Base-by-base conservation (phyloP, 2,888 invertebrate genomes). In the Polydrusus tereticollis region DNA sequence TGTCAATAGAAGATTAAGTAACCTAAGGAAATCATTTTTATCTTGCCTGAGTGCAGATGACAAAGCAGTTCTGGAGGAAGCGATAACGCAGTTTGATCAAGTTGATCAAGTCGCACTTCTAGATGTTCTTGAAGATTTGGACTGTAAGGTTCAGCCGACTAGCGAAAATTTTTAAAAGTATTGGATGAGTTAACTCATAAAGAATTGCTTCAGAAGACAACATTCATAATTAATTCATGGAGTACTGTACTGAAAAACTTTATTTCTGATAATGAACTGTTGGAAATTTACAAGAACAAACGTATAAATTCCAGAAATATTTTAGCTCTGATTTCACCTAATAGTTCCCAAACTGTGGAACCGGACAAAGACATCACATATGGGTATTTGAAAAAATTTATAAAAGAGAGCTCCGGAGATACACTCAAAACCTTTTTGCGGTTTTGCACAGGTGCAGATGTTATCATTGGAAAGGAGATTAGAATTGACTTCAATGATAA, bases 401-500 rank as follows among this genome's bases (percentile, higher is more conserved):
- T 72, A 8, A 60, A 63, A 12, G 68, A 72, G 29, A 60, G 41
- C n/a, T 60, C 59, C 21, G 33, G 14, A 20, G 63, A 67, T 26
- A 10, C 41, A 36, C 29, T 68, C 12, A 7, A 23, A 12, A 59
- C 45, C 38, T 62, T 72, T 63, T 41, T 72, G 43, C 47, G 72
- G 62, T 72, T 72, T 55, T 72, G 62, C 23, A 72, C 72, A 8
- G 72, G 70, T 2, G 55, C 70, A 14, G 57, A 70, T 29, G 36
- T 41, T 62, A 57, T 65, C 26, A 69, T 47, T 26, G 64, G 62
- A 16, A 57, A 65, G 18, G 18, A 36, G 10, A 58, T 70, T 33
- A 65, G 45, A 16, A 50, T 65, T 20, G 64, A 70, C 26, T 70
- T 65, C 23, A 50, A 20, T 20, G 20, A 18, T 50, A 12, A 16